Evolutionary conservation across 2,797 vertebrate species (phyloP), one percentile per base, ranked within the genome.

Genomic region (Neostethus bicornis): DNA sequence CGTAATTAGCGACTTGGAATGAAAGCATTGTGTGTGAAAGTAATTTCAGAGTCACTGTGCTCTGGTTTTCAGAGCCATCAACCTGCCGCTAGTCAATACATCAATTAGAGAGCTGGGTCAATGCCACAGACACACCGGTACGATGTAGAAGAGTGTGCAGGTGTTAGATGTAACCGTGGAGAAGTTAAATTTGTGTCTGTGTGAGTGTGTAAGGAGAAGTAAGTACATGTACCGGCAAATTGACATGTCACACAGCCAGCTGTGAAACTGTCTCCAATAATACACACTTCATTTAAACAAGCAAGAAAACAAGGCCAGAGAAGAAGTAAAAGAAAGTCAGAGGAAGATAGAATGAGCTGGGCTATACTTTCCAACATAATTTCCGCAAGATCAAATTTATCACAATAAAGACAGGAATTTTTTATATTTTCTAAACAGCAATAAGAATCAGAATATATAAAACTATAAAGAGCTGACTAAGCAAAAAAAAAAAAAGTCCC

Each of bases 211-310:
- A 43, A 28, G 11, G 13, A 5, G 42, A 20, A 17, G 51, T 89
- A 89, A 89, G 73, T 64, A 80, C 72, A 75, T 88, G 84, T 82
- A 79, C 84, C 67, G 24, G 28, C 7, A 51, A 77, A 46, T 45
- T 61, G 84, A 85, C 89, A 89, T 86, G 82, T 67, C 49, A 63
- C 70, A 56, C 59, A 79, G 19, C 61, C 63, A 51, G 69, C 69
- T 29, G 25, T 51, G 61, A 70, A 51, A 25, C 45, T 52, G 79
- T 67, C 58, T 65, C 49, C 26, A 32, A 64, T 72, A 80, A 84
- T 85, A 68, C 86, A 56, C 24, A 52, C n/a, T 52, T 37, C 39
- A 59, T 77, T 83, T 66, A 79, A 55, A 21, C 3, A 51, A 31
- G 34, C 29, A 54, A 21, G 50, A 56, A 68, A 63, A 57, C 53